Evolutionary conservation across 2,113 vertebrate genomes (phyloP), one percentile per base, ranked within the genome.

Genomic region (Boulengeromyrus knoepffleri): DNA sequence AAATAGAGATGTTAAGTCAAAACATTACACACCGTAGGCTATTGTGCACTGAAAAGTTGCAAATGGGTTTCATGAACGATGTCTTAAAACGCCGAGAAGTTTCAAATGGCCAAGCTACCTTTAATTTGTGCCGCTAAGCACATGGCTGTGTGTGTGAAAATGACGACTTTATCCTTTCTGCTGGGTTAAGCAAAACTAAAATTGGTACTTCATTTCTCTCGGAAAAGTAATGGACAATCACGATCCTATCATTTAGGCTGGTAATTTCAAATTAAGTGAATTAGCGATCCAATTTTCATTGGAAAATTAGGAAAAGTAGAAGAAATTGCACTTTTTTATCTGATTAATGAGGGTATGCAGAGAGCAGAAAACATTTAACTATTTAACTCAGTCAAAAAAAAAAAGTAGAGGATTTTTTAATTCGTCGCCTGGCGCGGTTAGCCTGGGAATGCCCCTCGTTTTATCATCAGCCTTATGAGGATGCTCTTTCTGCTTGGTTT

Each of bases 351-450:
- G 21, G 21, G 12, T 10, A 9, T 19, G 53, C 21, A 47, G 89
- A 83, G 49, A 49, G 47, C 88, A 77, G 36, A 36, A 19, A 36
- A 84, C 46, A 52, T 50, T 36, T 36, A 46, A 58, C 36, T 92
- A 88, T 91, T 91, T 90, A 90, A 92, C 89, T 92, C 92, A 91
- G 93, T 92, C 90, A 90, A 87, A 86, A 91, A 92, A 91, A 91
- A 92, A 90, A 36, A 49, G 58, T 86, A 94, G 94, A 95, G 17
- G 9, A 70, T 70, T 70, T 89, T 84, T 47, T 84, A 89, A 89
- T 95, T 95, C 94, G 94, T 93, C 94, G 93, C 94, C 94, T 95
- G 95, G 94, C 94, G 95, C 93, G 94, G 95, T 94, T 95, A 94
- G 94, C 94, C 47, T 39, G 5, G 24, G 58, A 84, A 89, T 45